A percentile compares a stretch with the other conserved stretches of the same genome.
These are phyloP conservation scores for Coregonus suidteri DNA, from an alignment of 2,797 vertebrate species.

Conservation along the genomic window DNA sequence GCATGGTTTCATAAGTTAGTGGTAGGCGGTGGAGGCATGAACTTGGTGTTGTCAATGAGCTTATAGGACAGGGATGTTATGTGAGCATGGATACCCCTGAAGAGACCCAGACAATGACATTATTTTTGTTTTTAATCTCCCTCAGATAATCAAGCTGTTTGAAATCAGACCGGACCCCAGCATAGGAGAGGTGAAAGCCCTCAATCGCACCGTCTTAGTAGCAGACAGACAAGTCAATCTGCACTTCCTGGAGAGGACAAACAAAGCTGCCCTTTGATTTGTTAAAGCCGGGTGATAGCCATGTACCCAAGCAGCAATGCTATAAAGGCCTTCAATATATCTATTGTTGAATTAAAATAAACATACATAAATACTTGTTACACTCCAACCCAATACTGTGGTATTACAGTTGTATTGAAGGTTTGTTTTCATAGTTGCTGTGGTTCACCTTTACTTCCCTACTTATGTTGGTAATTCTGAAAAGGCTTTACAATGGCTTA, in stretches of 20 bases:
- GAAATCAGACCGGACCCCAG: conserved; percentile 68
- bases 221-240: conserved; percentile 69
- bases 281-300: not conserved
- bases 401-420: no score
- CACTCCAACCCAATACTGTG: not conserved
- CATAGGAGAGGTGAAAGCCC: conserved; percentile 63
- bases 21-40: not conserved
- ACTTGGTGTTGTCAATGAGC: not conserved
- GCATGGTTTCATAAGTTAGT: not conserved
- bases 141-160: conserved; percentile 72
- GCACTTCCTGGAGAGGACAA: conserved; percentile 69
- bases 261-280: conserved; percentile 16
- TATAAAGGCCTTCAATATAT: not conserved
- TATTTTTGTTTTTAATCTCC: not conserved
- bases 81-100: not conserved
- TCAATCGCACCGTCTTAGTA: conserved; percentile 66
- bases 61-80: not conserved
- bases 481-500: no score
- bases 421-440: no score
- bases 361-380: not conserved
- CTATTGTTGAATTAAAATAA: not conserved
- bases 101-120: not conserved
- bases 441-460: no score
- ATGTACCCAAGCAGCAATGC: not conserved
- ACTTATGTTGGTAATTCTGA: no score